Evolutionary conservation across 2,113 vertebrate genomes (phyloP).

Genomic region (Sakesphorus luctuosus): DNA sequence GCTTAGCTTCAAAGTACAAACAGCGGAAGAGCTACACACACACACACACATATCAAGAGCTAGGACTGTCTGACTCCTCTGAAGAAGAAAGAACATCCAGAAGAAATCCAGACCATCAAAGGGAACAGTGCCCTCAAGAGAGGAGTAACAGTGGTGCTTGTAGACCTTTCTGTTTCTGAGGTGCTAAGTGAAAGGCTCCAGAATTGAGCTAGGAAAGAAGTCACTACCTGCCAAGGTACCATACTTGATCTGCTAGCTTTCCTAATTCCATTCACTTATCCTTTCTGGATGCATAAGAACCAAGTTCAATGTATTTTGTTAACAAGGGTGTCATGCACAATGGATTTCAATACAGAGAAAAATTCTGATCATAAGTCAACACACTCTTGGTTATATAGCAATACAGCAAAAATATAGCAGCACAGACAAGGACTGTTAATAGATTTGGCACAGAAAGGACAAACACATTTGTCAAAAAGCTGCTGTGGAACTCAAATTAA

Average conservation of each 20-base stretch:
- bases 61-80: background rate
- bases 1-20: background rate
- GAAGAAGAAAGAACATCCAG: background rate
- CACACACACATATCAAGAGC: background rate
- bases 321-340: background rate
- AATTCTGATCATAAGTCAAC: background rate
- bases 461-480: background rate
- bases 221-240: background rate
- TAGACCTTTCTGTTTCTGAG: background rate
- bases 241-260: background rate
- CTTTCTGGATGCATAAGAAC: background rate
- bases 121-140: background rate
- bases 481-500: background rate
- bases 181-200: background rate
- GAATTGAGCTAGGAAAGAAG: background rate
- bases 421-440: background rate
- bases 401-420: background rate
- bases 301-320: background rate
- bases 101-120: background rate
- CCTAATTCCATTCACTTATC: background rate
- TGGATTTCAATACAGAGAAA: background rate
- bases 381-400: background rate
- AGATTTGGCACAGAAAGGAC: background rate
- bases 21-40: fast-evolving
- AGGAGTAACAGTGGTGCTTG: background rate